Conservation (phyloP, 2,797 vertebrate species). For the Esox masquinongy region DNA sequence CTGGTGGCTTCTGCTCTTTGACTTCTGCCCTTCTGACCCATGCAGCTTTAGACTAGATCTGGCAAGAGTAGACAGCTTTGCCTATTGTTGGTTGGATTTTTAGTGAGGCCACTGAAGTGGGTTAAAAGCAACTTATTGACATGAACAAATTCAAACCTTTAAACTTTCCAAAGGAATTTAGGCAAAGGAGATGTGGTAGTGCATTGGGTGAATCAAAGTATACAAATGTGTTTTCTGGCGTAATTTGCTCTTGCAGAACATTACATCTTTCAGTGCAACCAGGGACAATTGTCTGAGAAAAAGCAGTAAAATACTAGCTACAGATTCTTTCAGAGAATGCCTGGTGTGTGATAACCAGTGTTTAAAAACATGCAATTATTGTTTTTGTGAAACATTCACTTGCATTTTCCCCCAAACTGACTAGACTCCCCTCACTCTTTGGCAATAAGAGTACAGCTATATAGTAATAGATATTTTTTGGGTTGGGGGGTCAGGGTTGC, state of each 20-base stretch:
- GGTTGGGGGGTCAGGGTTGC: neutral
- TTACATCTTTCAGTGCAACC: neutral
- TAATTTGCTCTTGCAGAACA: neutral
- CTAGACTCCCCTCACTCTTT: neutral
- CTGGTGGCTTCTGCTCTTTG: neutral
- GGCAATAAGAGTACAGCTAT: neutral
- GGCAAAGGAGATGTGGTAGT: neutral
- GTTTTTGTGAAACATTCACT: slow-evolving; percentile 42
- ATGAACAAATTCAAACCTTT: neutral
- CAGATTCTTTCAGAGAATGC: slow-evolving; percentile 30
- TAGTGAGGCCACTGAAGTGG: neutral
- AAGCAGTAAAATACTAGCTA: slow-evolving; percentile 7
- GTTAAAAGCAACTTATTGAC: neutral
- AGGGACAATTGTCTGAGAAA: slow-evolving; percentile 15
- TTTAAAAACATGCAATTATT: slow-evolving; percentile 26
- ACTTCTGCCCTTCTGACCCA: neutral
- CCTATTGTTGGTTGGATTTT: neutral
- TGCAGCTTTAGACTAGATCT: neutral
- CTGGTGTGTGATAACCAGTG: slow-evolving; percentile 20
- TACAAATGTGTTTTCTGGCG: neutral
- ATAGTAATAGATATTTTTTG: too few relatives aligned
- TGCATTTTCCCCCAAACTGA: slow-evolving; percentile 12
- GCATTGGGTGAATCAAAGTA: neutral
- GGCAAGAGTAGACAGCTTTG: neutral
- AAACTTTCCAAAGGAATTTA: neutral